Conservation (phyloP, 2,888 invertebrate species). For the Marasmarcha lunaedactyla region DNA sequence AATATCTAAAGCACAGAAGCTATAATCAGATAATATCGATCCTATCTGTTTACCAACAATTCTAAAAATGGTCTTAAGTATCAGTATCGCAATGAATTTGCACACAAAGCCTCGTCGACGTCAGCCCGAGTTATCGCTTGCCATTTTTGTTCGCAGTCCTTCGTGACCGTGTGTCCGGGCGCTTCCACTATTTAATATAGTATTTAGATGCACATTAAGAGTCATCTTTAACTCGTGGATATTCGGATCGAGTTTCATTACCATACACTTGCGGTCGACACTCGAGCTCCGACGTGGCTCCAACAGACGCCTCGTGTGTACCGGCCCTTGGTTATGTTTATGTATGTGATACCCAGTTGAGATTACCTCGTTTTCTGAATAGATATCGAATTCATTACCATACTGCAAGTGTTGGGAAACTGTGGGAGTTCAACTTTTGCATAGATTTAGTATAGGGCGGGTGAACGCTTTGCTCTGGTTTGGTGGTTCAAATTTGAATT, state of each 20-base stretch:
- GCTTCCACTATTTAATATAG: conserved; percentile 37
- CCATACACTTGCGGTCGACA: conserved; percentile 33
- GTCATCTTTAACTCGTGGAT: conserved; percentile 52
- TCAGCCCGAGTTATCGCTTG: background rate
- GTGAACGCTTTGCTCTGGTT: too few relatives aligned
- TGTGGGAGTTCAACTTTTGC: background rate
- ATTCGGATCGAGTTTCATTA: conserved; percentile 55
- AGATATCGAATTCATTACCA: conserved; percentile 46
- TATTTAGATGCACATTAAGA: conserved; percentile 61
- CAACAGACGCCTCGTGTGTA: conserved; percentile 4
- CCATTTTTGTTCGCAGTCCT: conserved; percentile 8
- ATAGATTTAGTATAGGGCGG: too few relatives aligned
- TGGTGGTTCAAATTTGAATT: too few relatives aligned
- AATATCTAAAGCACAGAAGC: too few relatives aligned
- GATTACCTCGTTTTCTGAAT: conserved; percentile 35
- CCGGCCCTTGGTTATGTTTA: conserved; percentile 7
- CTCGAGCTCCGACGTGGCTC: conserved; percentile 18
- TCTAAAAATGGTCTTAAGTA: background rate
- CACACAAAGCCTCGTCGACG: background rate
- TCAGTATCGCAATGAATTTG: background rate
- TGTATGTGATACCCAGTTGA: conserved; percentile 25
- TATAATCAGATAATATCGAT: too few relatives aligned
- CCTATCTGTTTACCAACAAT: background rate
- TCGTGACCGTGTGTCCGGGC: conserved; percentile 22
- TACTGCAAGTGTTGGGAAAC: conserved; percentile 18